These are phyloP conservation scores for Anseranas semipalmata DNA, from an alignment of 2,113 vertebrate species.

Conservation along the genomic window DNA sequence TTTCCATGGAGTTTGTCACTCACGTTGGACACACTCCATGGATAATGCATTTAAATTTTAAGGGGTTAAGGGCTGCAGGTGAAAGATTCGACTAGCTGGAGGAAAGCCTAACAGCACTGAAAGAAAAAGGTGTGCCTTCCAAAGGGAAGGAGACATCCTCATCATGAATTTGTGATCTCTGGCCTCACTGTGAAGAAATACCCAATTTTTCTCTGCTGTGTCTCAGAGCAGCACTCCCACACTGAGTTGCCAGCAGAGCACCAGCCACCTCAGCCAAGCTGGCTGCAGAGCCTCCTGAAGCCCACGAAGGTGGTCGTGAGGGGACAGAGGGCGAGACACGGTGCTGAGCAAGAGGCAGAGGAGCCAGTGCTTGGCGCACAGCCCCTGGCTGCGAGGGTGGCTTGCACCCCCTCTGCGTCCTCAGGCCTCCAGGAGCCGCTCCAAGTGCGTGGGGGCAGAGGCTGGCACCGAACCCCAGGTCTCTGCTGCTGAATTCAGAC, in stretches of 20 bases:
- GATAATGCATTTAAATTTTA: neutral
- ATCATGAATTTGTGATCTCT: neutral
- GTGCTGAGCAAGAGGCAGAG: neutral
- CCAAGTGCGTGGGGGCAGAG: neutral
- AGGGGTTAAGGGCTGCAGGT: neutral
- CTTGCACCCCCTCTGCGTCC: neutral
- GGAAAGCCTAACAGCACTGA: neutral
- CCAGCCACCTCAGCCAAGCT: accelerated
- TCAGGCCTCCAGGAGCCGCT: neutral
- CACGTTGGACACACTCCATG: neutral
- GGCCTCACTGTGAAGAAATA: neutral
- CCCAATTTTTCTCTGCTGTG: neutral
- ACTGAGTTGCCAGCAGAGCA: neutral
- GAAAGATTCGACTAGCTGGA: neutral
- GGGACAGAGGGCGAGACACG: neutral
- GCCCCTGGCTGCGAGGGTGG: neutral
- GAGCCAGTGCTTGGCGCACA: neutral
- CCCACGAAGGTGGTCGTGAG: neutral
- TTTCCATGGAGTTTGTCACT: neutral
- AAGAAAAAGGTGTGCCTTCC: neutral
- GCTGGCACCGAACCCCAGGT: accelerated
- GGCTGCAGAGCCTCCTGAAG: neutral
- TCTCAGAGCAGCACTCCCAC: neutral
- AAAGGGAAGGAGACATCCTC: neutral
- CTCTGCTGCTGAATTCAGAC: neutral